These are phyloP conservation scores for Charaxes varanes DNA, from an alignment of 1,140 invertebrate species.

Conservation along the genomic window DNA sequence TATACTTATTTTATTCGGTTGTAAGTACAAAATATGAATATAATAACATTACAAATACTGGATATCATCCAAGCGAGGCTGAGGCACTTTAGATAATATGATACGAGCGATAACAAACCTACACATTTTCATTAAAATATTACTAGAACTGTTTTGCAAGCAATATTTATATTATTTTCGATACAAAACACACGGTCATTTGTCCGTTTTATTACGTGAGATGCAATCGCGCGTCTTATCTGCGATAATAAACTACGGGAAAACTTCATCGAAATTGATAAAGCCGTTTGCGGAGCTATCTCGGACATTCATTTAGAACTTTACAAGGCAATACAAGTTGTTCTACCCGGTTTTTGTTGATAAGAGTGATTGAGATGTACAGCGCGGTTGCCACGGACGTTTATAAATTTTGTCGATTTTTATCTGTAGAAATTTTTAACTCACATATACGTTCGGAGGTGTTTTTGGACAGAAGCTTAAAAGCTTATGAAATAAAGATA, in stretches of 20 bases:
- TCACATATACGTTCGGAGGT: too few species aligned
- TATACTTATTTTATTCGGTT: too few species aligned
- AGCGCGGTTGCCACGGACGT: too few species aligned
- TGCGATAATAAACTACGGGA: constrained; percentile 9
- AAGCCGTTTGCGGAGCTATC: constrained; percentile 7
- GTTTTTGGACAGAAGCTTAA: too few species aligned
- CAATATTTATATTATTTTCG: constrained; percentile 4
- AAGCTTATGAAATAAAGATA: too few species aligned
- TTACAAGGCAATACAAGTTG: constrained; percentile 5
- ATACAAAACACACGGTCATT: constrained; percentile 3
- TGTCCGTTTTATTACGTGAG: constrained; percentile 14
- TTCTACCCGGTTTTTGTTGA: constrained; percentile 9
- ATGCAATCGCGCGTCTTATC: constrained; percentile 12
- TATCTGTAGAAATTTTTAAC: too few species aligned
- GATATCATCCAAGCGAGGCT: too few species aligned
- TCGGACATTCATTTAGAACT: constrained; percentile 10
- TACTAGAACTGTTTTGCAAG: neutral
- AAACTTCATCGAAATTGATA: constrained; percentile 19
- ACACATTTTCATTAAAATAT: neutral
- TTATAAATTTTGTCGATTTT: too few species aligned
- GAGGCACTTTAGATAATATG: neutral
- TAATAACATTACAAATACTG: too few species aligned
- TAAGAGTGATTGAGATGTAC: constrained; percentile 1
- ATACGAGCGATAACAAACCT: neutral
- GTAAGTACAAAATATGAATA: too few species aligned